Base-by-base conservation (phyloP, 1,140 invertebrate genomes). In the Protaetia brevitarsis region DNA sequence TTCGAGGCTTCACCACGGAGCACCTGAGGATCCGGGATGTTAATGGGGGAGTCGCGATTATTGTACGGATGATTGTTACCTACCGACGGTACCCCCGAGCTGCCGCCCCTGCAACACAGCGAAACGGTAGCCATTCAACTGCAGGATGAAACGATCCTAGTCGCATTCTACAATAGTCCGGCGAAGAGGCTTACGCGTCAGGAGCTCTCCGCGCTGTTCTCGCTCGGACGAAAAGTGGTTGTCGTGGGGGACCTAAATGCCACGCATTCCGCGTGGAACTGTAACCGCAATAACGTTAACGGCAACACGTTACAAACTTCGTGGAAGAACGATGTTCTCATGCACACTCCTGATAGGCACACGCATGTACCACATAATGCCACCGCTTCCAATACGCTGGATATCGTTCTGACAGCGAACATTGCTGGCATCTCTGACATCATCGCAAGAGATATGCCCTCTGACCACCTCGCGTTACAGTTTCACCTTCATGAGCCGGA, bases 161-260 rank as follows among this genome's bases (percentile, higher is more conserved):
- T 58, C 2, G 8, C 21, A 4, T n/a, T 58, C 21, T 58, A 58
- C 56, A 58, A 58, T 6, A 27, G 3, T 4, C 62, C 62, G 41
- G 16, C 27, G 6, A 41, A 27, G 13, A 45, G 4, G 5, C 34
- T 64, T 3, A 3, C 7, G 5, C 16, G n/a, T 7, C 8, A 5
- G 2, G 62, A 51, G 7, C 62, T 64, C 3, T 10, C 41, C 16
- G 34, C 29, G 8, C 30, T 65, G 3, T 27, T 65, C 5, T n/a
- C 1, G 1, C 19, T 16, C n/a, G 36, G 57, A 27, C 1, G 6
- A n/a, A 23, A 58, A 5, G 34, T 51, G 1, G 21, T 65, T 1
- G 3, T 60, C 1, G 64, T 56, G 34, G 64, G 56, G 1, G 64
- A 65, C 16, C 61, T 65, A 10, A 65, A 65, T 30, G 45, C 51